Base-by-base conservation (phyloP, 1,140 invertebrate genomes). In the Hypsibius dujardini region DNA sequence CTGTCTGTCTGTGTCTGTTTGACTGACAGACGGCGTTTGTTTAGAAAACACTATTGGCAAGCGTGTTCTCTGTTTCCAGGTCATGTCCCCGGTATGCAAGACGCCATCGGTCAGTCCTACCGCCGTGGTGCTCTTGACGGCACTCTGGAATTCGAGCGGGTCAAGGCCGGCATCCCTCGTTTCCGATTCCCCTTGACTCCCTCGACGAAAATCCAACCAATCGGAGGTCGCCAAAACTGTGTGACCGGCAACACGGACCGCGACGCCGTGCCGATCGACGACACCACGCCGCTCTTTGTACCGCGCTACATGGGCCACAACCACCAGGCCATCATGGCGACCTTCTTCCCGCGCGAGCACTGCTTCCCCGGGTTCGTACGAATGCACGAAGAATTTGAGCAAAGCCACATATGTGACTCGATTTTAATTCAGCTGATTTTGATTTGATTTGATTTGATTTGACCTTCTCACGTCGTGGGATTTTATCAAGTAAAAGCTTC, bases 221-320 rank as follows among this genome's bases (percentile, higher is more conserved):
- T 67, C 42, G 62, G 62, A 7, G 62, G 62, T 7, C 62, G 62
- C 7, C 12, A 67, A 12, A 12, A 15, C 12, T 45, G 45, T 3
- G 12, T 15, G 12, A 67, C 62, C 12, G 62, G 42, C 12, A 45
- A 15, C 62, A 67, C 45, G 3, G 42, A 67, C 42, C 62, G 62
- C 42, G 62, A 67, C 62, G 3, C 3, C 3, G 62, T 67, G 7
- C 62, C 62, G 12, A 42, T 67, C 12, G 62, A 67, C 42, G 42
- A 7, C 42, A 42, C 12, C 12, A 42, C 42, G 45, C 62, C 62
- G 62, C 3, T 15, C 3, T 67, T 12, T 3, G 42, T 45, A 7
- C 62, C 62, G 12, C 62, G 62, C 12, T 67, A 15, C 62, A 15
- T 67, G 62, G 62, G 62, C 3, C 62, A 67, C 45, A 67, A 67